Base-by-base conservation (phyloP, 2,797 vertebrate genomes). In the Urosaurus nigricauda region DNA sequence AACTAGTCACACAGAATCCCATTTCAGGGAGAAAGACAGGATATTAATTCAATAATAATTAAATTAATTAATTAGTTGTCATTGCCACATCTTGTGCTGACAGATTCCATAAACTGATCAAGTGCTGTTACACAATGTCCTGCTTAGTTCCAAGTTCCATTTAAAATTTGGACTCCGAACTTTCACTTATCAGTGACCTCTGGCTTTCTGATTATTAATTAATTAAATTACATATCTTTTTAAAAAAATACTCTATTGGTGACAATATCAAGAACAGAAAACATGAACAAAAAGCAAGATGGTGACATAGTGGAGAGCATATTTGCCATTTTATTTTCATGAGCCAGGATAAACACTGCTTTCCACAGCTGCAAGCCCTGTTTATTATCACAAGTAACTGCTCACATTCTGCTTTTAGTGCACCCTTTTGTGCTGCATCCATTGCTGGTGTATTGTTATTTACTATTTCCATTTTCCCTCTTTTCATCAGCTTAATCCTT, bases 391-490 rank as follows among this genome's bases (percentile, higher is more conserved):
- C 87, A 94, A 88, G 90, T 89, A 81, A 91, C 63, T 91, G 87
- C 91, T 92, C 1, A 0, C 37, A 74, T 87, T 92, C 84, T 92
- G 74, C 94, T 92, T 92, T 89, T 90, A 93, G 92, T 90, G 94
- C 95, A 95, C 92, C 93, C 90, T 94, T 80, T 93, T 95, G 88
- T 91, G 94, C 90, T 79, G 85, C 93, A 94, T 90, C 88, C 90
- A 17, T 93, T 88, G 60, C 94, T 29, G 35, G 93, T 88, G 89
- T 93, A 70, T 92, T 90, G 81, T 87, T 37, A 65, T 91, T 94
- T 94, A 91, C 94, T 94, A 87, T 94, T 92, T 37, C 92, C 93
- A 91, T 91, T 88, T 87, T 86, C 7, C 4, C 86, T 94, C 91
- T 91, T 92, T 93, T 77, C 58, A 85, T 21, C 88, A 90, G 89